Percentiles rank a stretch among this genome's conserved stretches.
Conservation (phyloP, 92 coral and sea anemone genomes). For the Ricordea florida region DNA sequence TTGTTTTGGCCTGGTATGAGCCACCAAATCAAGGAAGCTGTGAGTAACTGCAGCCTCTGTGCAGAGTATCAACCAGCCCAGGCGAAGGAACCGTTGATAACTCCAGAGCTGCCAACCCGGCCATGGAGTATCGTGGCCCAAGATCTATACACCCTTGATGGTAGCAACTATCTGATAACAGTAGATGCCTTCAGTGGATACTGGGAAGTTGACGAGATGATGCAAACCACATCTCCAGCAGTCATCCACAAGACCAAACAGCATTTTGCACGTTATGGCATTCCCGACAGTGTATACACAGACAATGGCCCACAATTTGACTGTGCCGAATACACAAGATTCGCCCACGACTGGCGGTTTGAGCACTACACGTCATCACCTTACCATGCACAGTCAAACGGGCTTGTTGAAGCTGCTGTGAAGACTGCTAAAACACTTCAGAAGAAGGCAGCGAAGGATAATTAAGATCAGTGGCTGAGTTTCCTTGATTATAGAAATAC, state of each 20-base stretch:
- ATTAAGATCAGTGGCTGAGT: background rate
- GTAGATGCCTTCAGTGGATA: background rate
- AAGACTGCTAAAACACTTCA: background rate
- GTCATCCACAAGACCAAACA: background rate
- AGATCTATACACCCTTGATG: background rate
- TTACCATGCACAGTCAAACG: background rate
- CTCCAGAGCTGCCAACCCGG: too few relatives aligned
- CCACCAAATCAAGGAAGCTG: too few relatives aligned
- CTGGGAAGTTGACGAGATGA: too few relatives aligned
- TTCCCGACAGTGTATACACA: constrained; percentile 3
- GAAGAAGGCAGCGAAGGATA: background rate
- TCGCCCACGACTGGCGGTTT: constrained; percentile 16
- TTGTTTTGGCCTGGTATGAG: too few relatives aligned
- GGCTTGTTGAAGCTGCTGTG: too few relatives aligned
- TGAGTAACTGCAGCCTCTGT: too few relatives aligned
- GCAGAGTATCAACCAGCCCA: too few relatives aligned
- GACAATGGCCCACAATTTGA: constrained; percentile 22
- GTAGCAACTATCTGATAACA: background rate
- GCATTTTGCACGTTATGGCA: background rate
- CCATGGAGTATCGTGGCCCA: too few relatives aligned
- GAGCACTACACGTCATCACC: constrained; percentile 12
- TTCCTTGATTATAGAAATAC: constrained; percentile 29
- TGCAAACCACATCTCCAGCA: too few relatives aligned
- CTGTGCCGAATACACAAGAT: constrained; percentile 5
- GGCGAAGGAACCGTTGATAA: too few relatives aligned